Base-by-base conservation (phyloP, 2,888 invertebrate genomes). In the Anoplius nigerrimus region DNA sequence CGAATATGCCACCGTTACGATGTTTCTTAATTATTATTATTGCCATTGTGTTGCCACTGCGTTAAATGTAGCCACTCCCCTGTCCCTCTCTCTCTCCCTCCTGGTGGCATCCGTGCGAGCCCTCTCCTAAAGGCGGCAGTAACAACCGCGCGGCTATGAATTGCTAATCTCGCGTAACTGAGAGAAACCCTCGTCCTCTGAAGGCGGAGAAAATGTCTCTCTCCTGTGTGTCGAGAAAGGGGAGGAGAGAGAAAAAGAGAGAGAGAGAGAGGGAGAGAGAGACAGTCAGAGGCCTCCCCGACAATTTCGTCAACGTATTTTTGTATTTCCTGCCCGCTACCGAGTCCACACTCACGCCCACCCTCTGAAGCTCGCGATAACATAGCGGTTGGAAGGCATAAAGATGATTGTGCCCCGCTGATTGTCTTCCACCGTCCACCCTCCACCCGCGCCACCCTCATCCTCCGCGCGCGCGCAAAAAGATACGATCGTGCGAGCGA, bases 11-110 rank as follows among this genome's bases (percentile, higher is more conserved):
- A 69, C 78, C 76, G 84, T 87, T 86, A 85, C 86, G 83, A 87
- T 88, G 85, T 86, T 87, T 86, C 87, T 88, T 88, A 88, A 88
- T 88, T 88, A 88, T 88, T 87, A 86, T 88, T 87, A 88, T 88
- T 88, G 83, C 87, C 84, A 79, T 82, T 84, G 84, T 86, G 83
- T 81, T 83, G 84, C 82, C 81, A 75, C 68, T 75, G 73, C 66
- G 81, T 81, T 86, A 83, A 85, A 83, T 82, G 82, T 78, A 71
- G 77, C 76, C 78, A 68, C 80, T 80, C 83, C 78, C 82, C 69
- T 69, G 22, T 72, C 34, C 8, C 34, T n/a, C n/a, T n/a, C n/a
- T n/a, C n/a, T n/a, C n/a, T n/a, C n/a, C n/a, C n/a, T n/a, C n/a
- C n/a, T n/a, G n/a, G n/a, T n/a, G n/a, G n/a, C 34, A 13, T 13